Evolutionary conservation across 2,888 invertebrate species (phyloP), one percentile per base, ranked within the genome.

Genomic region (Tridacna crocea): DNA sequence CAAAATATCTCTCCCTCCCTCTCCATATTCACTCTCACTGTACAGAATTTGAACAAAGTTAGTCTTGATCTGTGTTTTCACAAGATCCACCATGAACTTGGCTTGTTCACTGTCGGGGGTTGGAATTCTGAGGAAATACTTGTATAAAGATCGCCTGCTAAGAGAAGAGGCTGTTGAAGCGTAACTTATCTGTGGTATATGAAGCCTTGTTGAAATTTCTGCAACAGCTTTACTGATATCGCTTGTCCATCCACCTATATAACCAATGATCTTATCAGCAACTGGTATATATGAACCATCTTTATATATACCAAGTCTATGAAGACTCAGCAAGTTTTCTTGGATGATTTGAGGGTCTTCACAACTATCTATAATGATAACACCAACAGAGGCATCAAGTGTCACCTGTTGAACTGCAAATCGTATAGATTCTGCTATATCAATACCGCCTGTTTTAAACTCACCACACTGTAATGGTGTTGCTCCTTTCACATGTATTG

Each of bases 331-430:
- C 1, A 90, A 65, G 27, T 82, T 88, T 24, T 83, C 82, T 51
- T 87, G 83, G 17, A 82, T 73, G 0, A 88, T 60, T 26, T 88
- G 80, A 1, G 87, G 85, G 60, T 89, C 86, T 60, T 89, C 84
- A 60, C 89, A 90, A 17, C 86, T 88, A 68, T 90, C 86, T n/a
- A 90, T 85, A 6, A 90, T 77, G 4, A 87, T 79, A 19, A 80
- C 63, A 3, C 89, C 89, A 27, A 89, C 77, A 13, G 75, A 76
- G 12, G 84, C 84, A n/a, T 66, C 55, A 0, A 82, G 84, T 51
- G 85, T 85, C 13, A 84, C 80, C 11, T 76, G 77, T 4, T 76
- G 13, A 0, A 88, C 80, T 12, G 80, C 87, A 73, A 85, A 88
- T 11, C 77, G 66, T 48, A 90, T 86, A 2, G 83, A 77, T 58